These are phyloP conservation scores for Centropyge bicolor DNA, from an alignment of 2,797 vertebrate species.

Conservation along the genomic window DNA sequence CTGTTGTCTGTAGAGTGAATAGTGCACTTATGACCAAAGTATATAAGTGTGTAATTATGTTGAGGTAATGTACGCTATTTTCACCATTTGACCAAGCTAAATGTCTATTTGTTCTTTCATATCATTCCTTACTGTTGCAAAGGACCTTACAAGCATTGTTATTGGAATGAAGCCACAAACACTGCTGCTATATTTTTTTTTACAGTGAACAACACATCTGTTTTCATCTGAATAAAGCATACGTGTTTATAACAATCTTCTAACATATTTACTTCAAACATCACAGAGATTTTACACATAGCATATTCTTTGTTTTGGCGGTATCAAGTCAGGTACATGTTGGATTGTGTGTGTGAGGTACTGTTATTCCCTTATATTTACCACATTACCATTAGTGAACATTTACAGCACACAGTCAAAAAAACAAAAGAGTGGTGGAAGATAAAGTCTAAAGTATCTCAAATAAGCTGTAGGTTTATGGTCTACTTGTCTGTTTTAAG, in stretches of 20 bases:
- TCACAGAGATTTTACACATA: neutral
- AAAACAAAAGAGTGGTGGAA: neutral
- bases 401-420: neutral
- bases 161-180: conserved; percentile 19
- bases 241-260: neutral
- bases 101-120: conserved; percentile 25
- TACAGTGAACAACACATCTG: conserved; percentile 17
- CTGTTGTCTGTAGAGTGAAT: conserved; percentile 39
- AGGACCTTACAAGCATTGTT: conserved; percentile 14
- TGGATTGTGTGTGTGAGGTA: neutral
- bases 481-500: neutral
- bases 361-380: neutral
- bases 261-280: neutral
- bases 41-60: conserved; percentile 38
- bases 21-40: conserved; percentile 48
- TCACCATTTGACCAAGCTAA: conserved; percentile 22
- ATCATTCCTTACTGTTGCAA: conserved; percentile 25
- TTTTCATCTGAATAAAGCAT: conserved; percentile 50
- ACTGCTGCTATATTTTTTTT: conserved; percentile 5
- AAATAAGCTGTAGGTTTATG: neutral
- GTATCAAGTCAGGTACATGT: neutral
- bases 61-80: conserved; percentile 24
- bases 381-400: neutral
- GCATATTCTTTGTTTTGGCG: neutral
- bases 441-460: neutral